Conservation (phyloP, 1,140 invertebrate species). For the Conus ventricosus region DNA sequence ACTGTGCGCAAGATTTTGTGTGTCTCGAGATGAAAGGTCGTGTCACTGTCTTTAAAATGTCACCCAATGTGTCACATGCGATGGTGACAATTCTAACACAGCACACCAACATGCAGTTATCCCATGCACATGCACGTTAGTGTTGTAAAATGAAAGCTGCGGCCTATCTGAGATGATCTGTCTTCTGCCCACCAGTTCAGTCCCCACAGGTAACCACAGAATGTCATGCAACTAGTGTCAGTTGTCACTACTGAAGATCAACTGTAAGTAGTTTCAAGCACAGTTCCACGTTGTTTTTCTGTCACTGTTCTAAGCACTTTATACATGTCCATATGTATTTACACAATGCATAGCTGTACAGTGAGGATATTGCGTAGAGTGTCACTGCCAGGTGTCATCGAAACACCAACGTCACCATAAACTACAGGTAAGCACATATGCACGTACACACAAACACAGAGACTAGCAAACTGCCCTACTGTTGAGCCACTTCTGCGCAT, state of each 20-base stretch:
- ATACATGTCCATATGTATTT: background rate
- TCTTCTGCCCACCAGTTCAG: background rate
- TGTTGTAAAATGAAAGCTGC: background rate
- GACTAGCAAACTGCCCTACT: background rate
- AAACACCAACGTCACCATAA: no score
- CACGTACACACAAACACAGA: conserved; percentile 4
- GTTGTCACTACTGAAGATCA: no score
- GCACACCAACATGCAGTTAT: background rate
- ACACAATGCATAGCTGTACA: no score
- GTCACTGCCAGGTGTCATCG: no score
- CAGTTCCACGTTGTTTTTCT: no score
- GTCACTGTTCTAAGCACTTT: background rate
- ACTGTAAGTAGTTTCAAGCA: no score
- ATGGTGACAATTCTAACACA: background rate
- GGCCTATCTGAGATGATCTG: background rate
- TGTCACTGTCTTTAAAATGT: no score
- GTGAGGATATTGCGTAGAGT: no score
- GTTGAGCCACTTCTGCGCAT: background rate
- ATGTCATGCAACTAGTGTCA: background rate
- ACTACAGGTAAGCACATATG: background rate
- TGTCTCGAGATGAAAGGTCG: no score
- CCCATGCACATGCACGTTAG: background rate
- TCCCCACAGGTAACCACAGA: background rate
- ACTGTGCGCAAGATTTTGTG: no score
- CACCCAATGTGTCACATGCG: no score